A percentile compares a stretch with the other conserved stretches of the same genome.
Evolutionary conservation across 2,797 vertebrate genomes (phyloP).

Genomic region (Enteromius unitaeniatus): DNA sequence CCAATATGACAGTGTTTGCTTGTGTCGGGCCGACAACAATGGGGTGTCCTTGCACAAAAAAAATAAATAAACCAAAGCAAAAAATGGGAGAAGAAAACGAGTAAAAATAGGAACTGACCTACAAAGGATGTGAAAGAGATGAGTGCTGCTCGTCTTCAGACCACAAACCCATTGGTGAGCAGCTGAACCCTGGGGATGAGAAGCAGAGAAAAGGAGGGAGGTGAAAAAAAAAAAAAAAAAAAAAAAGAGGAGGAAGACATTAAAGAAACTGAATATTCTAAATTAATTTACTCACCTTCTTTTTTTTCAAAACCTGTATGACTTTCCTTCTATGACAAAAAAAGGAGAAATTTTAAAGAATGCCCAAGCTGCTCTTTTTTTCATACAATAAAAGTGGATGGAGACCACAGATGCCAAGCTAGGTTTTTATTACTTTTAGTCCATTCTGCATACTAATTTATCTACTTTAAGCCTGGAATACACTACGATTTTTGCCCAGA

Average conservation of each 20-base stretch:
- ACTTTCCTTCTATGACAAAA: neutral
- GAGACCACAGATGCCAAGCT: neutral
- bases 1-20: conserved; percentile 25
- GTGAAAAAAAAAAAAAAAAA: conserved; percentile 14
- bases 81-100: conserved; percentile 1
- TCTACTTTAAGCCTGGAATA: neutral
- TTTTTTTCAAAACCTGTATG: neutral
- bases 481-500: no score
- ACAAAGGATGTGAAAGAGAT: conserved; percentile 67
- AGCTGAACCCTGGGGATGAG: conserved; percentile 59
- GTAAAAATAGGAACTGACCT: conserved; percentile 75
- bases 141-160: conserved; percentile 59
- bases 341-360: neutral
- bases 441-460: neutral
- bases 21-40: conserved; percentile 22
- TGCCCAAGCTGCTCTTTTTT: neutral
- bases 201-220: conserved; percentile 14
- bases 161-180: conserved; percentile 68
- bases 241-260: neutral
- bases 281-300: neutral
- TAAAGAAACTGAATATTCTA: neutral
- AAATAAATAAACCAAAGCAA: neutral
- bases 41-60: conserved; percentile 39
- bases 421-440: neutral
- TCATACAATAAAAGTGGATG: neutral